These are phyloP conservation scores for Gymnocephalus cernua DNA, from an alignment of 2,113 vertebrate species.

Conservation along the genomic window DNA sequence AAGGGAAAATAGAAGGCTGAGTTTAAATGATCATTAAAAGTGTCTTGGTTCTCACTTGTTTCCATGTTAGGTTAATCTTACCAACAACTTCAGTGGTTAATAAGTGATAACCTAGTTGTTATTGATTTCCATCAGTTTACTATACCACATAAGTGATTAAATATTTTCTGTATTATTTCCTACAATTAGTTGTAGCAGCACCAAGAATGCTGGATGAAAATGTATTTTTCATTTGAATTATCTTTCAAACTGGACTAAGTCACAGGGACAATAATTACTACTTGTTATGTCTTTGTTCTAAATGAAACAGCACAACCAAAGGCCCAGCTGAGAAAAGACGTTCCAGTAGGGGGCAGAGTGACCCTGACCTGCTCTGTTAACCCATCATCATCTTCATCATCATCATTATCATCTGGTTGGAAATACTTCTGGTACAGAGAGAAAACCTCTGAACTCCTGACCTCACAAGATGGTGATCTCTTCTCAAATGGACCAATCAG, in stretches of 20 bases:
- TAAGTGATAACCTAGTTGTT: neutral
- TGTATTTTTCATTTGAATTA: neutral
- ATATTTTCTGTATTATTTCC: neutral
- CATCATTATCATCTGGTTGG: slow-evolving; percentile 19
- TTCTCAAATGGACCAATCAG: neutral
- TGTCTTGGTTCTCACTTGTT: neutral
- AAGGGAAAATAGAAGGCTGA: neutral
- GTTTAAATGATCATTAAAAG: neutral
- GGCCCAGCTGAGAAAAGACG: neutral
- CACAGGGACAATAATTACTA: no score
- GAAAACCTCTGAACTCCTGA: neutral
- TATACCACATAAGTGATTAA: neutral
- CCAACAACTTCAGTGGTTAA: neutral
- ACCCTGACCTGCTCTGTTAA: slow-evolving; percentile 21
- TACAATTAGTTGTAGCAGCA: neutral
- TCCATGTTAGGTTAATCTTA: neutral
- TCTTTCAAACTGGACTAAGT: no score
- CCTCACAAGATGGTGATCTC: neutral
- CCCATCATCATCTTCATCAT: neutral
- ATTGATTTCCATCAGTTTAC: neutral
- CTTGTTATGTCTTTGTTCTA: neutral
- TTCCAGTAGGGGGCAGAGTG: neutral
- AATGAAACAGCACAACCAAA: neutral
- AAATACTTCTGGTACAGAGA: slow-evolving; percentile 25
- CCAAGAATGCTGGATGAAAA: neutral